phyloP scores from a whole-genome alignment of 2,797 vertebrate species.

The Phoeniculus purpureus region DNA sequence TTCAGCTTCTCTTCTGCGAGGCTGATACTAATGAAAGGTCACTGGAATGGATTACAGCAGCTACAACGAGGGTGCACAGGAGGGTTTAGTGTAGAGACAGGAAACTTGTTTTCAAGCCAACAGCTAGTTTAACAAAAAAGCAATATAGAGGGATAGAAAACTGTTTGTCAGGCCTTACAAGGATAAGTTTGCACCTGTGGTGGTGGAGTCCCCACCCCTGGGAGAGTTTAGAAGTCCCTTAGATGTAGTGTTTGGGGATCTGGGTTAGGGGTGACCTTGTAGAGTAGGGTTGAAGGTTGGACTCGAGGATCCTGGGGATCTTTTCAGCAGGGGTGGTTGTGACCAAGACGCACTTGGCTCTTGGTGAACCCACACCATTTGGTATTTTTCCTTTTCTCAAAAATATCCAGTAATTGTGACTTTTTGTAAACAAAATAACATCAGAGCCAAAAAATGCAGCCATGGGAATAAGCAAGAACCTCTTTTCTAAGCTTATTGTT shows the following conservation, averaged over 20 bases:
- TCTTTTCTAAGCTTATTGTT: neutral
- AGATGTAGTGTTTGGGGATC: too few relatives aligned
- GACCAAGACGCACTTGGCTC: too few relatives aligned
- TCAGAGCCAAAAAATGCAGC: neutral
- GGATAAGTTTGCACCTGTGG: neutral
- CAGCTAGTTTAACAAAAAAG: neutral
- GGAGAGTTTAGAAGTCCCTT: too few relatives aligned
- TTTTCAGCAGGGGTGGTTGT: too few relatives aligned
- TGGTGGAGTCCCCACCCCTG: too few relatives aligned
- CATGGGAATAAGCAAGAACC: neutral
- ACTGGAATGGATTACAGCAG: neutral
- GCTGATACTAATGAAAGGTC: slow-evolving; percentile 23
- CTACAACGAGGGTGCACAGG: neutral
- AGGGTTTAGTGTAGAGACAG: neutral
- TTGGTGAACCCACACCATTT: neutral
- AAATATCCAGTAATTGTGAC: neutral
- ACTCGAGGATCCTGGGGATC: too few relatives aligned
- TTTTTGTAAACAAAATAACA: neutral
- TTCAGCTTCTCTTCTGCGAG: neutral
- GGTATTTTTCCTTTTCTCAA: neutral
- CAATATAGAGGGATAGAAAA: neutral
- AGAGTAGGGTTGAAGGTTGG: too few relatives aligned
- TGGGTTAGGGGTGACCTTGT: too few relatives aligned
- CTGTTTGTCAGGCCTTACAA: neutral
- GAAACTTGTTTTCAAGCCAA: neutral